phyloP scores from a whole-genome alignment of 1,140 invertebrate species.

The Drosophila albomicans region DNA sequence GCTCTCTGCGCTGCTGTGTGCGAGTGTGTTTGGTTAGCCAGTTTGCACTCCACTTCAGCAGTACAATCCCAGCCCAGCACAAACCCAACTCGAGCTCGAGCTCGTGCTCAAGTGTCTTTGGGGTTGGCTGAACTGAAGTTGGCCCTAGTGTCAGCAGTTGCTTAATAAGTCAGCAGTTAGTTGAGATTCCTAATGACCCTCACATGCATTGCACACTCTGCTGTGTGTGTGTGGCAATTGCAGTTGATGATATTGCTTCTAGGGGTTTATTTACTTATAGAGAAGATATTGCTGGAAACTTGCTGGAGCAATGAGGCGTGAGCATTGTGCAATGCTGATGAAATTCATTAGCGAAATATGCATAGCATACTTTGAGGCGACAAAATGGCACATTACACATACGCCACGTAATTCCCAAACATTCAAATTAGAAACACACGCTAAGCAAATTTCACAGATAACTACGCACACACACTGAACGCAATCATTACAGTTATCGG shows the following conservation, averaged over 20 bases:
- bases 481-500: conserved; percentile 20
- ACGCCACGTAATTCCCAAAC: conserved; percentile 53
- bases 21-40: conserved; percentile 15
- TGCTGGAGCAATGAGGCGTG: conserved; percentile 9
- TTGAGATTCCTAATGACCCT: conserved; percentile 27
- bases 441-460: conserved; percentile 33
- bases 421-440: conserved; percentile 45
- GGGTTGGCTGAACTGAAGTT: conserved; percentile 20
- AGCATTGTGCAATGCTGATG: background rate
- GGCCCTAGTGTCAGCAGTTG: conserved; percentile 23
- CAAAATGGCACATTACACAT: conserved; percentile 33
- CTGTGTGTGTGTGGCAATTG: background rate
- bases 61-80: background rate
- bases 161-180: conserved; percentile 55
- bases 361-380: conserved; percentile 23
- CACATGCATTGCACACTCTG: background rate
- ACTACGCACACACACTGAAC: conserved; percentile 3
- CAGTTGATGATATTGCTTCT: conserved; percentile 21
- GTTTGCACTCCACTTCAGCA: conserved; percentile 44
- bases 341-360: conserved; percentile 38
- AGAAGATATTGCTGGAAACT: background rate
- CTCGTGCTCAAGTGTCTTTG: conserved; percentile 66
- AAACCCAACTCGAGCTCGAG: conserved; percentile 1
- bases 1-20: conserved; percentile 2
- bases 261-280: conserved; percentile 2